Base-by-base conservation (phyloP, 2,797 vertebrate genomes). In the Sebastes kiyomatsui region DNA sequence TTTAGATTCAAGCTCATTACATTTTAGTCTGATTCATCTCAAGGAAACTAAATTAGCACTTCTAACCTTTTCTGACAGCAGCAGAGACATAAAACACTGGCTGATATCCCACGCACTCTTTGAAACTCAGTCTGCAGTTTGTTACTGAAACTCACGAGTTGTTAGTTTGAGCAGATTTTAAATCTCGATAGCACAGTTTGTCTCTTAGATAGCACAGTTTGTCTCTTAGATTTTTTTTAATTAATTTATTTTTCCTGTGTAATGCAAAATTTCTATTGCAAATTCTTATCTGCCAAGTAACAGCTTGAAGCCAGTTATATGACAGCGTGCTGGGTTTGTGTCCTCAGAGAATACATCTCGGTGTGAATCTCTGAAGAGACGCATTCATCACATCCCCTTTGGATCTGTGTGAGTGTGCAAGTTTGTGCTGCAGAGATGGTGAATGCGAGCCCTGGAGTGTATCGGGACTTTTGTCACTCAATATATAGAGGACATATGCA, bases 311-410 rank as follows among this genome's bases (percentile, higher is more conserved):
- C 58, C 65, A 8, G 68, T 77, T 70, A 14, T 84, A 32, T 75
- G 87, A 86, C 85, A 87, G 79, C 72, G 77, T 81, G 77, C 74
- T 77, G 71, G 28, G 72, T 85, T 85, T 83, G 72, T 76, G 79
- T 91, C 88, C 78, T 67, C 46, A 27, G 83, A 83, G 79, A 85
- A 82, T 33, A 70, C 74, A 85, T 77, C 33, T 67, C 35, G 2
- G 25, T 77, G 77, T 60, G 42, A 79, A 77, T 84, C 73, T 84
- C 28, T 77, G 73, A 2, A 0, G 6, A 38, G 54, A 80, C 72
- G 28, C 61, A 72, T 84, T 86, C 82, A 83, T 80, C 52, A 58
- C 85, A 81, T 80, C 58, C 58, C 54, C 64, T 74, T 55, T 67
- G 67, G 66, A 79, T 80, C 28, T 49, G 14, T 49, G 46, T 72